Evolutionary conservation across 2,888 invertebrate genomes (phyloP), one percentile per base, ranked within the genome.

Genomic region (Oscheius onirici): DNA sequence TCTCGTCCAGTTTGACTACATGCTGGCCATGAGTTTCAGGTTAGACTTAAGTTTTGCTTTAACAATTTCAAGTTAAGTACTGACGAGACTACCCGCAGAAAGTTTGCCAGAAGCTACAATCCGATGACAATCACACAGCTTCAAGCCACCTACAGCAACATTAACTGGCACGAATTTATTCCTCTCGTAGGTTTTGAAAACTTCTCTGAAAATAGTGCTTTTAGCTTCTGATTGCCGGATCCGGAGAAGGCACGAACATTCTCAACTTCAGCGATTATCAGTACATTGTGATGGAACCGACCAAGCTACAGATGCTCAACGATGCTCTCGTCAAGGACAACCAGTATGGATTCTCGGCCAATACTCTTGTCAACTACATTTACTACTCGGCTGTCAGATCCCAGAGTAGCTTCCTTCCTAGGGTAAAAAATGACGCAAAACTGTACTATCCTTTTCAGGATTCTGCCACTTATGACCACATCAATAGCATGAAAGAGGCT

Each of bases 41-140:
- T 63, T n/a, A 0, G 28, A 34, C 51, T n/a, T 11, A 22, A 11
- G 24, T 13, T 15, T 22, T 13, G 2, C 54, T 26, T 22, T 24
- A 6, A n/a, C n/a, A n/a, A 15, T 6, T 5, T 24, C 13, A 8
- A 10, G 49, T 44, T 22, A 24, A 80, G 78, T 54, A 80, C 82
- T 15, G 76, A 78, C 55, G 80, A 83, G 43, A 80, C 78, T 3
- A 75, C 78, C 34, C 72, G 84, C n/a, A 69, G 85, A 41, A 72
- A 84, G 58, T 83, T 74, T 60, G 72, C 76, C 3, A 63, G 84
- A 49, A 76, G 71, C 49, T 82, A 83, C 77, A 83, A 81, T 52
- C 82, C 78, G 34, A 76, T 72, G 57, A 76, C 79, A n/a, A 60
- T 78, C 40, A 10, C 5, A 1, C 72, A 77, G 28, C 61, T 76